Evolutionary conservation across 2,113 vertebrate species (phyloP).

Genomic region (Onychorhynchus coronatus): DNA sequence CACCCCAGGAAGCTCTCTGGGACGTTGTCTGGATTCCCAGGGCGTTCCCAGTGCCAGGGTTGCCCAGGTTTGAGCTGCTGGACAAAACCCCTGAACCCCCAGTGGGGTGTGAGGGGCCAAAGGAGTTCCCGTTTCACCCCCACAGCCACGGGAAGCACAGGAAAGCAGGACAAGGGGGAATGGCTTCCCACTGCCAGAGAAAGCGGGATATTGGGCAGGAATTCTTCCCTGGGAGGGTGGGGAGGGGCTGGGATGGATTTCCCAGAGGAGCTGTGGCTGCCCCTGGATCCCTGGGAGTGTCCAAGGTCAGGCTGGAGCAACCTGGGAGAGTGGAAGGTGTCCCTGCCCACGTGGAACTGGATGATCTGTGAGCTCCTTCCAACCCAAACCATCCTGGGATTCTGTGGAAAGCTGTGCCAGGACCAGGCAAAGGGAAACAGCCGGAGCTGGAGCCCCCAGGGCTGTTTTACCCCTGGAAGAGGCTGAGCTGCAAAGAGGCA

Average conservation of each 20-base stretch:
- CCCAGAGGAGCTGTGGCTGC: not conserved
- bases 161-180: not conserved
- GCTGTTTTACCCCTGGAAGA: not conserved
- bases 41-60: not conserved
- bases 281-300: not conserved
- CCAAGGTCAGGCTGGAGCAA: not conserved
- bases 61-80: not conserved
- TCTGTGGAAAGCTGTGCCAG: not conserved
- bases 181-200: not conserved
- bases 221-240: not conserved
- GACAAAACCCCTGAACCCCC: not conserved
- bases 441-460: accelerated
- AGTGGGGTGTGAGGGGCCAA: accelerated
- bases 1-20: accelerated
- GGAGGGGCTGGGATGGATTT: not conserved
- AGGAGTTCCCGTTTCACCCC: not conserved
- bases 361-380: not conserved
- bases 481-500: not conserved
- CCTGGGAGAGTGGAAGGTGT: not conserved
- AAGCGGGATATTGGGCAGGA: not conserved
- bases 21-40: not conserved
- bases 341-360: not conserved
- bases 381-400: not conserved
- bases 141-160: accelerated
- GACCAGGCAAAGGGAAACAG: accelerated